Evolutionary conservation across 2,888 invertebrate species (phyloP).

Genomic region (Scaptomyza flava): DNA sequence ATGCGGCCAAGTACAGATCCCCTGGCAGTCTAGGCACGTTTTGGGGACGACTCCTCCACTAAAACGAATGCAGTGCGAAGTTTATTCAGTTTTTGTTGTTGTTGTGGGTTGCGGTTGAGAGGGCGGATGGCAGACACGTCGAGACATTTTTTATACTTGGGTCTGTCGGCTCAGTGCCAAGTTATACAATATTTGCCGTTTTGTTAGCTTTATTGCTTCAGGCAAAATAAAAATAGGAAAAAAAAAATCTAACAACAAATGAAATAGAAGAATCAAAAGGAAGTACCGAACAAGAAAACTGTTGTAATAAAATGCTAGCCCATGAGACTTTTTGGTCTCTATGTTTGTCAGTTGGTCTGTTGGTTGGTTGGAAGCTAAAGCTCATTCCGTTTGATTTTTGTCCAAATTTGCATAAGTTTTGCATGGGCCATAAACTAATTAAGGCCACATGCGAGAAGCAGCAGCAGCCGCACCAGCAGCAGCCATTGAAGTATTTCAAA

Average conservation of each 20-base stretch:
- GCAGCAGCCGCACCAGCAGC: conserved; percentile 6
- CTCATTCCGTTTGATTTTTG: conserved; percentile 45
- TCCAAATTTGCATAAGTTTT: conserved; percentile 45
- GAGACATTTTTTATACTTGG: conserved; percentile 46
- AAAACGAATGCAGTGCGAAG: conserved; percentile 49
- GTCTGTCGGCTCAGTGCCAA: conserved; percentile 23
- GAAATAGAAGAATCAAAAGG: conserved; percentile 1
- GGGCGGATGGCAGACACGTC: conserved; percentile 17
- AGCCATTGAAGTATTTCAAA: conserved; percentile 11
- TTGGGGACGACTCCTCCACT: conserved; percentile 28
- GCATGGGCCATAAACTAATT: conserved; percentile 46
- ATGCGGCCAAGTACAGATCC: conserved; percentile 30
- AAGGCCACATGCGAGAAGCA: conserved; percentile 40
- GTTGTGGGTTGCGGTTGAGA: conserved; percentile 5
- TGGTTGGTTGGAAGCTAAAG: conserved; percentile 5
- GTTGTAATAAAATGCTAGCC: conserved; percentile 44
- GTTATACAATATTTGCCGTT: conserved; percentile 55
- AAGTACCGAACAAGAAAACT: conserved; percentile 33
- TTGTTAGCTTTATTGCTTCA: conserved; percentile 58
- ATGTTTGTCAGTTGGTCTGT: neutral
- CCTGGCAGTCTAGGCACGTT: conserved; percentile 66
- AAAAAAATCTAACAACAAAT: neutral
- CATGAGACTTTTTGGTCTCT: conserved; percentile 25
- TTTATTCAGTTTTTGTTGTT: conserved; percentile 41
- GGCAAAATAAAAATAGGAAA: conserved; percentile 10